Percentiles rank a stretch among this genome's conserved stretches.
Evolutionary conservation across 2,888 invertebrate genomes (phyloP).

Genomic region (Phlogophora meticulosa): DNA sequence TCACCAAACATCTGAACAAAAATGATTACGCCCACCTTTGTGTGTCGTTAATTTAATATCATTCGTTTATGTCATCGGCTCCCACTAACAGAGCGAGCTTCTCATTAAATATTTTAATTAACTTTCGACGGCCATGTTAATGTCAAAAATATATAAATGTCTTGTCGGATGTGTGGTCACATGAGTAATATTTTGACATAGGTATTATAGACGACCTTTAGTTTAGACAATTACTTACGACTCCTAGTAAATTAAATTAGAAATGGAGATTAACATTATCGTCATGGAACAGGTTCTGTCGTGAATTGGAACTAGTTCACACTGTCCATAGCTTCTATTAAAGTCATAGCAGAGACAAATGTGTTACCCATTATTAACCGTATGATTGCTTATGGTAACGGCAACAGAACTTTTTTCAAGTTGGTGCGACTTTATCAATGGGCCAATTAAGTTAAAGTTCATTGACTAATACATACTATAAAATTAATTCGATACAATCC

Average conservation of each 20-base stretch:
- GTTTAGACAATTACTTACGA: slow-evolving; percentile 52
- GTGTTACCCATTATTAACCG: background rate
- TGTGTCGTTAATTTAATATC: slow-evolving; percentile 85
- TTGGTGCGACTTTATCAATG: slow-evolving; percentile 9
- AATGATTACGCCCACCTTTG: slow-evolving; percentile 83
- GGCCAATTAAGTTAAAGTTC: background rate
- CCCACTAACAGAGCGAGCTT: slow-evolving; percentile 80
- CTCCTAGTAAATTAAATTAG: slow-evolving; percentile 47
- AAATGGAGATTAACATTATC: slow-evolving; percentile 46
- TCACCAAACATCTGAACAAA: slow-evolving; percentile 72
- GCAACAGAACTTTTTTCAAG: background rate
- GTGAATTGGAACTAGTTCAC: slow-evolving; percentile 36
- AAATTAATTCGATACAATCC: slow-evolving; percentile 14
- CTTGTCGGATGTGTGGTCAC: slow-evolving; percentile 70
- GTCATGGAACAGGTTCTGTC: slow-evolving; percentile 37
- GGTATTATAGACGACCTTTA: slow-evolving; percentile 63
- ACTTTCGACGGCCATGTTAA: slow-evolving; percentile 82
- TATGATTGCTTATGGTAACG: slow-evolving; percentile 3
- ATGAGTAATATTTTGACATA: slow-evolving; percentile 75
- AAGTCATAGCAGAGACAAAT: slow-evolving; percentile 34
- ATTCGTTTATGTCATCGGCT: slow-evolving; percentile 88
- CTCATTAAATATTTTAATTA: slow-evolving; percentile 90
- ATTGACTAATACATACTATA: slow-evolving; percentile 16
- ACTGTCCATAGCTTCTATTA: slow-evolving; percentile 7
- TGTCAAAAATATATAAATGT: slow-evolving; percentile 83